A percentile compares a stretch with the other conserved stretches of the same genome.
phyloP scores from a whole-genome alignment of 2,888 invertebrate genomes.

The Tetanocera ferruginea region DNA sequence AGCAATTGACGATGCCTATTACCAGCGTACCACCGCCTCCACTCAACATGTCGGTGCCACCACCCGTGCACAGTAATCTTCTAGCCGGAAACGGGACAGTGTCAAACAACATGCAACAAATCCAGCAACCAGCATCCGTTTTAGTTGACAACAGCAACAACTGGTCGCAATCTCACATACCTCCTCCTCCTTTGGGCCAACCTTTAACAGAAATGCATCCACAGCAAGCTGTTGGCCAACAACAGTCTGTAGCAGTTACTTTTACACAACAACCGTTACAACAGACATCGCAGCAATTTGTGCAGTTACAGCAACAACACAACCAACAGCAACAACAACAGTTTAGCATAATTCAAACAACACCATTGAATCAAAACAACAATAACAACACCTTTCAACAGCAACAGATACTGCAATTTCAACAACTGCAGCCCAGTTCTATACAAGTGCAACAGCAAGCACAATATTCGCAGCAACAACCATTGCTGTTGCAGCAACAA shows the following conservation, averaged over 20 bases:
- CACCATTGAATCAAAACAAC: constrained; percentile 32
- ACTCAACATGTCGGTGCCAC: constrained; percentile 48
- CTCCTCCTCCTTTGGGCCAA: constrained; percentile 8
- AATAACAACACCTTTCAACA: neutral
- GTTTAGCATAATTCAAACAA: constrained; percentile 29
- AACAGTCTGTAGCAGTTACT: constrained; percentile 20
- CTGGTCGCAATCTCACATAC: constrained; percentile 4
- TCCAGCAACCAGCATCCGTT: constrained; percentile 26
- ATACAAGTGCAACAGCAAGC: constrained; percentile 23
- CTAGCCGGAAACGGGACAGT: neutral
- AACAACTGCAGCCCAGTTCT: constrained; percentile 1
- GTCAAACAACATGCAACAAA: neutral
- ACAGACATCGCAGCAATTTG: constrained; percentile 29
- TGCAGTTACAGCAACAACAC: constrained; percentile 18
- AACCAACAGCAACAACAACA: constrained; percentile 22
- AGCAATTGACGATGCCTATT: constrained; percentile 26
- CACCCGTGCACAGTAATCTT: constrained; percentile 30
- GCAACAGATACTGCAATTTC: constrained; percentile 20
- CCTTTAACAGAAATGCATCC: constrained; percentile 7
- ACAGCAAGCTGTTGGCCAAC: constrained; percentile 20
- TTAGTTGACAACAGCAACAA: constrained; percentile 5
- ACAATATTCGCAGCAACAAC: neutral
- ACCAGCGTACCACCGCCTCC: constrained; percentile 42
- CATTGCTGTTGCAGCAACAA: neutral
- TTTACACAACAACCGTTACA: constrained; percentile 22